Evolutionary conservation across 2,113 vertebrate species (phyloP), one percentile per base, ranked within the genome.

Genomic region (Tupaia tana): DNA sequence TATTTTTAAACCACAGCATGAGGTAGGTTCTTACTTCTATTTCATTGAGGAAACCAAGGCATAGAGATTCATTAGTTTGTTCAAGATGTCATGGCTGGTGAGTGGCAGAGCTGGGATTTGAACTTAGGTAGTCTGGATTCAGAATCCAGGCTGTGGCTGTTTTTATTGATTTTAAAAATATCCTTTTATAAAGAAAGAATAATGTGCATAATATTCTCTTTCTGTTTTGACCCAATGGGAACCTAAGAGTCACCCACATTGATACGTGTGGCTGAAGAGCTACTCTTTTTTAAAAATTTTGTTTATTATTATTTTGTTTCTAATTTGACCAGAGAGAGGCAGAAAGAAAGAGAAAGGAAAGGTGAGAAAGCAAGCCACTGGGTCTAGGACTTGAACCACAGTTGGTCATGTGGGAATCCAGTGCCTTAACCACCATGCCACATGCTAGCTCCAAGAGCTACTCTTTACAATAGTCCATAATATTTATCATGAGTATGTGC

Each of bases 11-110:
- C 25, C 25, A 14, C 12, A 34, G 31, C 18, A 24, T 58, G 7
- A 87, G 27, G 27, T 25, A 54, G 70, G 43, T 67, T 71, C 16
- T 43, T 80, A 25, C 84, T 93, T 81, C 52, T 29, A 27, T 71
- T 80, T 89, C 63, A 27, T 14, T n/a, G 29, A 88, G 80, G 34
- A 91, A 74, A 93, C 59, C 52, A 86, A 91, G 94, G 56, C 58
- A n/a, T 20, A 52, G 56, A 29, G 19, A 7, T 81, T 63, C 31
- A 69, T 22, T 78, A 13, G 63, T 74, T 91, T 93, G 67, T 61
- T 84, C 25, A 52, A 56, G 43, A 7, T 71, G 71, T 14, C 25
- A 3, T 81, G 18, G 56, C 16, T 9, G 13, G 2, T 52, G 16
- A 34, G 25, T 43, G 69, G 29, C 19, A 31, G 64, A 81, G 56